Percentiles rank a stretch among this genome's conserved stretches.
Evolutionary conservation across 2,888 invertebrate genomes (phyloP).

Genomic region (Nowickia ferox): DNA sequence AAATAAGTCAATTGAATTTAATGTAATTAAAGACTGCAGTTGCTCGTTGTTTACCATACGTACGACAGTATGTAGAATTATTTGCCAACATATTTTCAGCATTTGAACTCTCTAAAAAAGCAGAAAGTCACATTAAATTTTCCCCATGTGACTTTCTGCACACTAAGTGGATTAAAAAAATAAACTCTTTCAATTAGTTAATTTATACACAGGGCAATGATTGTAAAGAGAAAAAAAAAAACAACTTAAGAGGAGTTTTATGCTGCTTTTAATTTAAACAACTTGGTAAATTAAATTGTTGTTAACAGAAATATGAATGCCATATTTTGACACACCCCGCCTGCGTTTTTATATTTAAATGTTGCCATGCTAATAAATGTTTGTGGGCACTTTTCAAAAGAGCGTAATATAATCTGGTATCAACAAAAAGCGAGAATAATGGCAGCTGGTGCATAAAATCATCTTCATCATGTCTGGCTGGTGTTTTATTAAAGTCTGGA

Average conservation of each 20-base stretch:
- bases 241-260: background rate
- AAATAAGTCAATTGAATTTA: too few relatives aligned
- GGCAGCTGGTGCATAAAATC: conserved; percentile 52
- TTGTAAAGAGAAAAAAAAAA: background rate
- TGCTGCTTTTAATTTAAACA: background rate
- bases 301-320: background rate
- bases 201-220: background rate
- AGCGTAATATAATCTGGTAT: conserved; percentile 4
- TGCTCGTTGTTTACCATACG: too few relatives aligned
- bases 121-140: too few relatives aligned
- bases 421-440: conserved; percentile 3
- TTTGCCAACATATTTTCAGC: too few relatives aligned
- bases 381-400: conserved; percentile 35
- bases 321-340: background rate
- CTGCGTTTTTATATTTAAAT: background rate
- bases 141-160: too few relatives aligned
- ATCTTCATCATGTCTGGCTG: conserved; percentile 55
- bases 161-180: too few relatives aligned
- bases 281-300: conserved; percentile 3
- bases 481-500: conserved; percentile 40
- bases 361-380: conserved; percentile 25
- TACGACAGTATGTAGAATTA: too few relatives aligned
- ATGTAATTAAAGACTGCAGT: too few relatives aligned
- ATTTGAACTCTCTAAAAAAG: too few relatives aligned
- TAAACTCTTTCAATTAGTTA: background rate